Base-by-base conservation (phyloP, 2,797 vertebrate genomes). In the Mareca strepera region DNA sequence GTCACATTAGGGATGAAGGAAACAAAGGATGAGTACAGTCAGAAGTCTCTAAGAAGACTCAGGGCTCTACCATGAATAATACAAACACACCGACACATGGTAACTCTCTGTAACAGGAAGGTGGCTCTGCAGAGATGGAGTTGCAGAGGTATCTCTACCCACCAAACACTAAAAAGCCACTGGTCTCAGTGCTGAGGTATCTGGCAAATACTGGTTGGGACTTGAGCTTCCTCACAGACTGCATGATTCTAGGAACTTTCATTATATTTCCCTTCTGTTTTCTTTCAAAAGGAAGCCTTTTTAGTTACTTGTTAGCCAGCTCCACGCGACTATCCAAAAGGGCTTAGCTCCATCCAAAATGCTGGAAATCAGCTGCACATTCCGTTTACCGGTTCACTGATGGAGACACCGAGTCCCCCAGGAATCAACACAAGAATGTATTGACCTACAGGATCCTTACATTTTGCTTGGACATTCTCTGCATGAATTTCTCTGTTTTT, bases 401-500 rank as follows among this genome's bases (percentile, higher is more conserved):
- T 74, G 35, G 55, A 86, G 56, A 35, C 0, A 0, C 31, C 1
- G 3, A 39, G 22, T 60, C 13, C 46, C 20, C 17, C n/a, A 48
- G 20, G 26, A 59, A 78, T 43, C 21, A 63, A 37, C 7, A 21
- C 4, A 58, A 56, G 26, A 80, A 53, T 1, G 7, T 43, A 10
- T 20, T 41, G 26, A 28, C 14, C n/a, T 6, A 5, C 29, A 9
- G 9, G 12, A 26, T 37, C 21, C 26, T 26, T 39, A 21, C 25
- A 25, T 50, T 74, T 90, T 52, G 22, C 33, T 62, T 52, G 23
- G 17, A 62, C 55, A 46, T 82, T 31, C n/a, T 89, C 56, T 72
- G 41, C 15, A n/a, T 58, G 20, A 67, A 75, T 14, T 10, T 41
- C 26, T 16, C 46, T 56, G 25, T 55, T 46, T 82, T 67, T 83